phyloP scores from a whole-genome alignment of 1,140 invertebrate genomes.

The Agrypnia vestita region DNA sequence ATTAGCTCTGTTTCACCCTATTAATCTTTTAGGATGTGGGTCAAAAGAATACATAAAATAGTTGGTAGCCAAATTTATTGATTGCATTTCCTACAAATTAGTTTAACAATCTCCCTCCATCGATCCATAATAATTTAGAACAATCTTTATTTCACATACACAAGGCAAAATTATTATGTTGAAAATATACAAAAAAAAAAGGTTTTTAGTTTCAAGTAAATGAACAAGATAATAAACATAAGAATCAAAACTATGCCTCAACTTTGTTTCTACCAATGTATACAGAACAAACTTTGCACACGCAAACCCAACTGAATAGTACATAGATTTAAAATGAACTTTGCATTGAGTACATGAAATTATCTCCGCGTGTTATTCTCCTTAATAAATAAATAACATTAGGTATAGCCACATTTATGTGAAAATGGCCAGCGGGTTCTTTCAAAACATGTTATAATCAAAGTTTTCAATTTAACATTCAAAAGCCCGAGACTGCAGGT shows the following conservation, averaged over 20 bases:
- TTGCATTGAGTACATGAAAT: constrained; percentile 51
- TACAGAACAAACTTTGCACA: not conserved
- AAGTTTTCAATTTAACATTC: constrained; percentile 26
- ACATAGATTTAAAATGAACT: constrained; percentile 19
- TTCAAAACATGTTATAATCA: constrained; percentile 34
- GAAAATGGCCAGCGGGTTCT: constrained; percentile 5
- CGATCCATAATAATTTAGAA: constrained; percentile 37
- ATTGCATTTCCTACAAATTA: constrained; percentile 49
- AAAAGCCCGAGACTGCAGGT: constrained; percentile 23
- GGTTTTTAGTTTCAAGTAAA: constrained; percentile 7
- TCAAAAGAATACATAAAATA: constrained; percentile 1
- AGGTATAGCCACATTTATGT: constrained; percentile 48
- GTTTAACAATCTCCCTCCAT: constrained; percentile 46
- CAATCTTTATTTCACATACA: constrained; percentile 45
- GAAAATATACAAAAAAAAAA: constrained; percentile 24
- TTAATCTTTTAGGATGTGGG: too few relatives aligned
- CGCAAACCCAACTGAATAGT: not conserved
- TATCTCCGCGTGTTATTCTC: constrained; percentile 32
- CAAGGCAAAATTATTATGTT: constrained; percentile 44
- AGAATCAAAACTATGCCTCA: constrained; percentile 26
- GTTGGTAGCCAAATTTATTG: constrained; percentile 47
- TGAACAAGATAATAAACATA: constrained; percentile 6
- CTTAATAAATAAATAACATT: constrained; percentile 55
- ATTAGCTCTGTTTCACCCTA: too few relatives aligned
- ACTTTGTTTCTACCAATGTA: constrained; percentile 6